Evolutionary conservation across 2,797 vertebrate species (phyloP).

Genomic region (Sebastes minor): DNA sequence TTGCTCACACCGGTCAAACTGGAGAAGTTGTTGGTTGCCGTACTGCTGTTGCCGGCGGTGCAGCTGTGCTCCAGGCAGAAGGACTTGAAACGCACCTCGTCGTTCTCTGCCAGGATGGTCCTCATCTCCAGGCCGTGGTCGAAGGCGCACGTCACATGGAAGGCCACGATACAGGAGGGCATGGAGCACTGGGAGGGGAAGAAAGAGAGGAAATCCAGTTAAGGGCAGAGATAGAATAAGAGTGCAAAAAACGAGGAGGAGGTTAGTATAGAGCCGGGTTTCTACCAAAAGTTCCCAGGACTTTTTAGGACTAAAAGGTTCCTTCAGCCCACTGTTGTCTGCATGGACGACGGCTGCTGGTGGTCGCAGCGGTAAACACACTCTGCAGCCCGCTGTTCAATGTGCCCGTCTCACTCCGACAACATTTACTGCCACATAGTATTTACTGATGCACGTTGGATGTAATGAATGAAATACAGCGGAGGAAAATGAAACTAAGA

Average conservation of each 20-base stretch:
- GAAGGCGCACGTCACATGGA: constrained; percentile 98
- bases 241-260: not conserved
- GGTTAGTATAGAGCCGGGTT: no score
- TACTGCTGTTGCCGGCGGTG: constrained; percentile 12
- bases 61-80: constrained; percentile 96
- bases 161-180: constrained; percentile 94
- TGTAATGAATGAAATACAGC: no score
- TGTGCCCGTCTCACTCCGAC: no score
- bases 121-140: constrained; percentile 95
- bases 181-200: constrained; percentile 89
- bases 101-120: constrained; percentile 95
- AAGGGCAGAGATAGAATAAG: not conserved
- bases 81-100: constrained; percentile 98
- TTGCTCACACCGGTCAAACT: constrained; percentile 27
- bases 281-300: no score
- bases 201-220: not conserved
- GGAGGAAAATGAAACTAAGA: no score
- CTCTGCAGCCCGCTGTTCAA: no score
- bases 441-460: no score
- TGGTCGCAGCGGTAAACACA: no score
- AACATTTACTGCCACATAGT: no score
- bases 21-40: constrained; percentile 23
- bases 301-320: no score
- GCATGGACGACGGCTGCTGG: no score
- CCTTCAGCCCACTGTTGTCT: no score